Base-by-base conservation (phyloP, 2,113 vertebrate genomes). In the Dipodomys ordii region DNA sequence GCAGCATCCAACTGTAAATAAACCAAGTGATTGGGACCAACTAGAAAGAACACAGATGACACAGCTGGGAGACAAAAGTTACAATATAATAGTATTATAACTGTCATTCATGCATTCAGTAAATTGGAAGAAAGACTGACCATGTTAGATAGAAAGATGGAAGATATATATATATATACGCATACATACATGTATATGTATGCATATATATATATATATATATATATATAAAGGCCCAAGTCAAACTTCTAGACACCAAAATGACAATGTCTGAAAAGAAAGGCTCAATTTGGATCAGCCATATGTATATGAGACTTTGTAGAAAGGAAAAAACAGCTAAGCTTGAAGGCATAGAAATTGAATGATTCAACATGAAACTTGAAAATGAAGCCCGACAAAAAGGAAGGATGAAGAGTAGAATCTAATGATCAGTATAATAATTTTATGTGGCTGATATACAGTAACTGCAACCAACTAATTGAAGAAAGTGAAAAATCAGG, bases 231-330 rank as follows among this genome's bases (percentile, higher is more conserved):
- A 86, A 64, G 27, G 25, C 28, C 39, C 57, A 73, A 57, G 32
- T 80, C 57, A 91, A 95, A 93, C 19, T 64, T 92, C 4, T 83
- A 69, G 81, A 91, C 74, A 84, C 79, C 62, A 64, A 81, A 93
- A 77, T 23, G 72, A 30, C 35, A 74, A 46, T 49, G 16, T 84
- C 57, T 49, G 28, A 46, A 82, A 84, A 88, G 28, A 87, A 92
- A 84, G 71, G 87, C 10, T 65, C 3, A 35, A 35, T 82, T 82
- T 60, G 28, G 13, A 80, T 92, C 72, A 93, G 80, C 15, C 74
- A 35, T 49, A 64, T 12, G 4, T 6, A 85, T 65, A 85, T 65
- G 84, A 49, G 11, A 72, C 9, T 67, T 83, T 76, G 27, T 20
- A 39, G 27, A 53, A 35, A 12, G 18, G 12, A 57, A 64, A 46